phyloP scores from a whole-genome alignment of 2,113 vertebrate genomes.

The Pachycephala philippinensis region DNA sequence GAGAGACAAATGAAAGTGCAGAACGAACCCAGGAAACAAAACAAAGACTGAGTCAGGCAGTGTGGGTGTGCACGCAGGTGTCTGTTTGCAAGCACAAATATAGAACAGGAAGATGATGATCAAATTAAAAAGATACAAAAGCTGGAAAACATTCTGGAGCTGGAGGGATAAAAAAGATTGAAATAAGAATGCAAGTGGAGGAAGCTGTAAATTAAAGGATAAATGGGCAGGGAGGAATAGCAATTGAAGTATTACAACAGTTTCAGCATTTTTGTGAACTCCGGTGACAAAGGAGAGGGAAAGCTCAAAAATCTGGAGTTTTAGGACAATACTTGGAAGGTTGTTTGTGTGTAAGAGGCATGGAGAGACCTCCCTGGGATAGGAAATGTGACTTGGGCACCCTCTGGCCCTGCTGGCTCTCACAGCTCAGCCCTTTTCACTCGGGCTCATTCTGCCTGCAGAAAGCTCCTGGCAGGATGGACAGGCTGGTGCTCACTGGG shows the following conservation, averaged over 20 bases:
- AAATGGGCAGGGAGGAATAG: neutral
- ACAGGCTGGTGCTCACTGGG: neutral
- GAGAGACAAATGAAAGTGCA: neutral
- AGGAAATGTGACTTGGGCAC: neutral
- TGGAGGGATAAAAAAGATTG: neutral
- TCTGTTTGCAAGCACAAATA: conserved; percentile 39
- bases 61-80: neutral
- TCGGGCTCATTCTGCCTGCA: neutral
- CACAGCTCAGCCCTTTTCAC: neutral
- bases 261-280: neutral
- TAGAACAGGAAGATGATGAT: conserved; percentile 17
- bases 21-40: conserved; percentile 10
- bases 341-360: neutral
- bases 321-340: neutral
- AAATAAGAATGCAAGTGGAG: neutral
- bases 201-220: conserved; percentile 8
- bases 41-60: neutral
- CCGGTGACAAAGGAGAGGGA: neutral
- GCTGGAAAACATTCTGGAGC: neutral
- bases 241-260: neutral
- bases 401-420: neutral
- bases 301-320: neutral
- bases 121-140: conserved; percentile 1
- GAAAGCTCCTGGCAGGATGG: neutral
- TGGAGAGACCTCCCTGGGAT: neutral